Percentiles rank a stretch among this genome's conserved stretches.
Evolutionary conservation across 1,140 invertebrate genomes (phyloP).

Genomic region (Geopemphigus sp.): DNA sequence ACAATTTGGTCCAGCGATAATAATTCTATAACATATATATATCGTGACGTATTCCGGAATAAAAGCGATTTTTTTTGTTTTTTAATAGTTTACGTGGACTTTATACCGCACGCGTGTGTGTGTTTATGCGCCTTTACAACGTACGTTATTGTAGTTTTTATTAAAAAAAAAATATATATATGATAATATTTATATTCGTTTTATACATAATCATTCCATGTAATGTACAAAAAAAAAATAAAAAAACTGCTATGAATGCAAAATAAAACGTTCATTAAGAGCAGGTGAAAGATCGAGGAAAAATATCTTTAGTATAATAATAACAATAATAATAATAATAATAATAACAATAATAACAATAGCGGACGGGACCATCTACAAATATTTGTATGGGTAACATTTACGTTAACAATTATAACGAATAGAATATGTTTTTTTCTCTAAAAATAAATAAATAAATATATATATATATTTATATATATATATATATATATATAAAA

Average conservation of each 20-base stretch:
- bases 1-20: slow-evolving; percentile 7
- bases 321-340: no score
- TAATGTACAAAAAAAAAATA: slow-evolving; percentile 24
- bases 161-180: background rate
- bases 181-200: background rate
- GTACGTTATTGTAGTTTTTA: background rate
- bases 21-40: background rate
- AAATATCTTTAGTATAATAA: slow-evolving; percentile 9
- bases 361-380: slow-evolving; percentile 44
- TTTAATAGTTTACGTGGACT: background rate
- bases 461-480: slow-evolving; percentile 16
- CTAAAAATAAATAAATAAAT: slow-evolving; percentile 18
- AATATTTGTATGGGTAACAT: background rate
- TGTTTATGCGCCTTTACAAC: background rate
- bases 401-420: slow-evolving; percentile 18
- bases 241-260: slow-evolving; percentile 43
- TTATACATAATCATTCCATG: slow-evolving; percentile 39
- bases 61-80: background rate
- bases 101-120: background rate
- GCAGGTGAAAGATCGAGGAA: slow-evolving; percentile 36
- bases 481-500: slow-evolving; percentile 6
- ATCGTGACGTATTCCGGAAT: background rate
- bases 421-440: slow-evolving; percentile 24
- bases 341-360: no score
- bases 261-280: slow-evolving; percentile 48